A percentile compares a stretch with the other conserved stretches of the same genome.
These are phyloP conservation scores for Drosophila greeni DNA, from an alignment of 2,888 invertebrate species.

Conservation along the genomic window DNA sequence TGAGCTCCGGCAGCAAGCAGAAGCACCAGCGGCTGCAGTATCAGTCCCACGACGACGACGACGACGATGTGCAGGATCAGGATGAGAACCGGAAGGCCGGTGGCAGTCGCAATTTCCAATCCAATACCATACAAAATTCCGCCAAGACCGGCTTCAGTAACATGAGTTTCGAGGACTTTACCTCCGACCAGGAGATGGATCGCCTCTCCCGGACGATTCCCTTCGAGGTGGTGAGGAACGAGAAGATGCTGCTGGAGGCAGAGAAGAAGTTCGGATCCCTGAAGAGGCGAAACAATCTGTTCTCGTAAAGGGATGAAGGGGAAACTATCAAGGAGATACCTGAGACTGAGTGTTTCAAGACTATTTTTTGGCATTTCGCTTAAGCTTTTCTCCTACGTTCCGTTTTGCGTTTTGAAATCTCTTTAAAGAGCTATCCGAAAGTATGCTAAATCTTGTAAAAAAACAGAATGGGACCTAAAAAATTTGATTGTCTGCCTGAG, in stretches of 20 bases:
- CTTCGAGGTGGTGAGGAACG: conserved; percentile 83
- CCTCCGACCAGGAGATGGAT: conserved; percentile 82
- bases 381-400: conserved; percentile 36
- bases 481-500: neutral
- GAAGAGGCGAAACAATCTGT: conserved; percentile 81
- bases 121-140: conserved; percentile 78
- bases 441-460: neutral
- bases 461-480: neutral
- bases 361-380: conserved; percentile 38
- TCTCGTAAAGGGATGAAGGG: conserved; percentile 75
- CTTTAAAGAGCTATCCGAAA: neutral
- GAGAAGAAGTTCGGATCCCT: conserved; percentile 80
- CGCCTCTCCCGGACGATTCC: conserved; percentile 80
- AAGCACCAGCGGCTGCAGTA: conserved; percentile 74
- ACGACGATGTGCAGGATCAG: conserved; percentile 59
- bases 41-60: conserved; percentile 72
- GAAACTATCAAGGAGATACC: conserved; percentile 33
- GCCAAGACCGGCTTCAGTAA: conserved; percentile 84
- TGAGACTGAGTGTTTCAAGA: conserved; percentile 47
- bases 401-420: conserved; percentile 8
- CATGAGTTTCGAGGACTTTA: conserved; percentile 87
- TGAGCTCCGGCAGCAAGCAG: conserved; percentile 69
- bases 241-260: conserved; percentile 79
- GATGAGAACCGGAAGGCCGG: conserved; percentile 49
- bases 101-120: conserved; percentile 72